Evolutionary conservation across 2,888 invertebrate species (phyloP).

Genomic region (Latrodectus elegans): DNA sequence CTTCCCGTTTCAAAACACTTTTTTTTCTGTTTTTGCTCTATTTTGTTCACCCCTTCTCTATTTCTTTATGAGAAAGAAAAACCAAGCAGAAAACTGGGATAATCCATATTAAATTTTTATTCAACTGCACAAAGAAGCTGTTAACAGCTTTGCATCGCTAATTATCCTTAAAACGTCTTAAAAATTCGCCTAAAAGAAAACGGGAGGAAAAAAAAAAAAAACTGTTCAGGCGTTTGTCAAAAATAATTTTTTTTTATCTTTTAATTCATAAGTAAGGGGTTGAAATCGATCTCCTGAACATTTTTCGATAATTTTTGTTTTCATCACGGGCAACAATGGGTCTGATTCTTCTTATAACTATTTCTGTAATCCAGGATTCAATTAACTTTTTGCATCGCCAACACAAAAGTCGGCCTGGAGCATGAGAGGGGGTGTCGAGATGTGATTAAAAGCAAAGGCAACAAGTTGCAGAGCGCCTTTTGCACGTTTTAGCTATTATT

Average conservation of each 20-base stretch:
- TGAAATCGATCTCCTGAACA: slow-evolving; percentile 58
- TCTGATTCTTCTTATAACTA: slow-evolving; percentile 56
- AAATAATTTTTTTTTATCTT: slow-evolving; percentile 18
- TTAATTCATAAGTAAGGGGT: slow-evolving; percentile 10
- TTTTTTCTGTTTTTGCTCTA: not conserved
- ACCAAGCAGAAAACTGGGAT: slow-evolving; percentile 53
- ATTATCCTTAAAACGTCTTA: slow-evolving; percentile 66
- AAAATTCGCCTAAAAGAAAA: slow-evolving; percentile 31
- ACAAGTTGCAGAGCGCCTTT: slow-evolving; percentile 42
- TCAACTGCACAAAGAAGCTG: slow-evolving; percentile 65
- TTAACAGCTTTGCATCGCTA: slow-evolving; percentile 69
- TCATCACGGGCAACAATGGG: slow-evolving; percentile 47
- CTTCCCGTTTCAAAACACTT: slow-evolving; percentile 8
- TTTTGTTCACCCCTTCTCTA: not conserved
- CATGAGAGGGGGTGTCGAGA: slow-evolving; percentile 15
- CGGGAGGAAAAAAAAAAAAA: not conserved
- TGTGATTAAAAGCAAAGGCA: slow-evolving; percentile 53
- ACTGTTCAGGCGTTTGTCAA: not conserved
- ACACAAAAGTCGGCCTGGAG: slow-evolving; percentile 45
- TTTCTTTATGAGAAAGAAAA: slow-evolving; percentile 37
- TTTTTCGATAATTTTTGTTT: slow-evolving; percentile 68
- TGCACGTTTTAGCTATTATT: not conserved
- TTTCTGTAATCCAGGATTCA: slow-evolving; percentile 68
- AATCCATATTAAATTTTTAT: slow-evolving; percentile 70
- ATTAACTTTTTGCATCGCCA: slow-evolving; percentile 64